Percentiles rank a stretch among this genome's conserved stretches.
phyloP scores from a whole-genome alignment of 2,797 vertebrate genomes.

The Chloroceryle inda region DNA sequence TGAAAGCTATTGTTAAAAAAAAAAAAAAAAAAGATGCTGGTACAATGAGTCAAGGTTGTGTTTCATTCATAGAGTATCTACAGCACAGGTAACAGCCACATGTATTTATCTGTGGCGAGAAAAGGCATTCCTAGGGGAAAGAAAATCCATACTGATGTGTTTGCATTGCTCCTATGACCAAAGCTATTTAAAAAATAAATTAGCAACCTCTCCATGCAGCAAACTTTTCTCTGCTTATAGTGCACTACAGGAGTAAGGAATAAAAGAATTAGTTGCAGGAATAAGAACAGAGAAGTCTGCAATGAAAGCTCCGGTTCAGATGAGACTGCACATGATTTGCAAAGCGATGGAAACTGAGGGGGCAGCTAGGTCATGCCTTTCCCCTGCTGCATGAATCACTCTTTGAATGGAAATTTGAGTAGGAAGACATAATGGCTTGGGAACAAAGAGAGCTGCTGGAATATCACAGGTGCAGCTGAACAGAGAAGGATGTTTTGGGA shows the following conservation, averaged over 20 bases:
- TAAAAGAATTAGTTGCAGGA: neutral
- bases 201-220: neutral
- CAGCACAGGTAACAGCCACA: neutral
- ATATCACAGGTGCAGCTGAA: constrained; percentile 70
- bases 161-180: neutral
- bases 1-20: neutral
- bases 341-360: constrained; percentile 69
- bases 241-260: neutral
- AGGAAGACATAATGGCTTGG: constrained; percentile 68
- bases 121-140: neutral
- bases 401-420: constrained; percentile 70
- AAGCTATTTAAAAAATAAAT: neutral
- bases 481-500: constrained; percentile 55
- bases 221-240: neutral
- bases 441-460: constrained; percentile 70
- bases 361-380: constrained; percentile 68
- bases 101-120: neutral
- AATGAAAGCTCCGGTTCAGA: constrained; percentile 10
- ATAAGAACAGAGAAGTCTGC: neutral
- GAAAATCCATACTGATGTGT: neutral
- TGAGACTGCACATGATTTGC: constrained; percentile 46
- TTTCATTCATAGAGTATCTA: neutral
- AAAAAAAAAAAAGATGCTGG: neutral
- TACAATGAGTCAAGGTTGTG: neutral
- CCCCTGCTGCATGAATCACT: constrained; percentile 67